Evolutionary conservation across 2,113 vertebrate genomes (phyloP), one percentile per base, ranked within the genome.

Genomic region (Actenoides hombroni): DNA sequence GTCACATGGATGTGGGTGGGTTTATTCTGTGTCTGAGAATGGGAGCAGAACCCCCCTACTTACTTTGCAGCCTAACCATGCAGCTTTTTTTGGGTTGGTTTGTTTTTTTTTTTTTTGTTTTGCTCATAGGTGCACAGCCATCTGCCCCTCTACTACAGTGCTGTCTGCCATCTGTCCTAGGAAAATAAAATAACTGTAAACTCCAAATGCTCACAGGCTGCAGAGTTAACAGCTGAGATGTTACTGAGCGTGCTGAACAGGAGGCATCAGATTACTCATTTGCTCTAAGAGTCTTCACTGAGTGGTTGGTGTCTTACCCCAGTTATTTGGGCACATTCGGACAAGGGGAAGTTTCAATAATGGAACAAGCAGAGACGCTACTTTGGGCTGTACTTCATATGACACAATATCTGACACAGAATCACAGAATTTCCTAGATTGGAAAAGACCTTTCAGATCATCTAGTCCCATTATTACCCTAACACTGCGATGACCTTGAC

Each of bases 111-210:
- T 67, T 57, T 60, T 68, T 93, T 84, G 10, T 90, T 94, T 92
- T 92, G 59, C 83, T 94, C 83, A 80, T 78, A 93, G 90, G 94
- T 96, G 92, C 82, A 90, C 68, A 86, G 67, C 96, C 95, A 95
- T 96, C 93, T 95, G 95, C 95, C 94, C 95, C 68, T 94, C 85
- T 86, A 70, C 94, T 90, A 73, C 75, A 83, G 94, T 61, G 63
- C 92, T 94, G 79, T 90, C 94, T 96, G 90, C 96, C 96, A 96
- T 96, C 96, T 97, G 96, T 92, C 95, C 94, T 81, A 2, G 1
- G 76, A 85, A 95, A 93, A 90, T 74, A 97, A 96, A 94, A 94
- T 93, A 90, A 80, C 93, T 90, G 85, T 96, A 90, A 93, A 86
- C 83, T 95, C 90, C 94, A 95, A 93, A 81, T 96, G 94, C 85